Conservation (phyloP, 2,797 vertebrate species). For the Acipenser transmontanus region DNA sequence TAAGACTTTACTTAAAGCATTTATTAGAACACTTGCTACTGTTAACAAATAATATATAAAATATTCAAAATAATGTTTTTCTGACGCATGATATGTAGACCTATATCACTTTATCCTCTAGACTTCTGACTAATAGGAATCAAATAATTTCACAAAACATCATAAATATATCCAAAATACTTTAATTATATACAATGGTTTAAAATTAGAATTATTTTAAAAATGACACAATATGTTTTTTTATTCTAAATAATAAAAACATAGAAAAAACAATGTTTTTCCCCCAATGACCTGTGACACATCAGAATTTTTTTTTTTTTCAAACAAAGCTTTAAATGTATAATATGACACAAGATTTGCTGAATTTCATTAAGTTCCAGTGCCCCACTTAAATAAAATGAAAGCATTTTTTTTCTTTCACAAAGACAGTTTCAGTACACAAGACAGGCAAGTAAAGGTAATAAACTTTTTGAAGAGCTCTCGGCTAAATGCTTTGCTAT, state of each 20-base stretch:
- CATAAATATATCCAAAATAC: background rate
- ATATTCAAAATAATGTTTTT: too few species aligned
- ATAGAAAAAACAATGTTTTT: background rate
- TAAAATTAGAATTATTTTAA: background rate
- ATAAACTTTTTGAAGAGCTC: background rate
- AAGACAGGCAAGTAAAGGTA: background rate
- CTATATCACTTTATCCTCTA: too few species aligned
- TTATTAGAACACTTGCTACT: too few species aligned
- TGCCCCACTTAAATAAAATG: background rate
- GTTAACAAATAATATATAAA: too few species aligned
- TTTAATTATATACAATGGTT: background rate
- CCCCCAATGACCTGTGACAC: background rate
- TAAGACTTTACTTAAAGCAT: too few species aligned
- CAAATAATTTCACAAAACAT: too few species aligned
- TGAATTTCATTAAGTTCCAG: background rate
- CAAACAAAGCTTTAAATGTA: background rate
- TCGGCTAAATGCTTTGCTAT: too few species aligned
- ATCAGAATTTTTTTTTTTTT: background rate
- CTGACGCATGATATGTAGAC: too few species aligned
- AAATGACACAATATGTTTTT: background rate
- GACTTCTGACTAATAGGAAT: too few species aligned
- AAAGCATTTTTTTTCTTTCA: background rate
- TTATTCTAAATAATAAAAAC: background rate
- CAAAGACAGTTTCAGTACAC: background rate
- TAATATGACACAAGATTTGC: background rate